Conservation (phyloP, 2,888 invertebrate species). For the Melanophora roralis region DNA sequence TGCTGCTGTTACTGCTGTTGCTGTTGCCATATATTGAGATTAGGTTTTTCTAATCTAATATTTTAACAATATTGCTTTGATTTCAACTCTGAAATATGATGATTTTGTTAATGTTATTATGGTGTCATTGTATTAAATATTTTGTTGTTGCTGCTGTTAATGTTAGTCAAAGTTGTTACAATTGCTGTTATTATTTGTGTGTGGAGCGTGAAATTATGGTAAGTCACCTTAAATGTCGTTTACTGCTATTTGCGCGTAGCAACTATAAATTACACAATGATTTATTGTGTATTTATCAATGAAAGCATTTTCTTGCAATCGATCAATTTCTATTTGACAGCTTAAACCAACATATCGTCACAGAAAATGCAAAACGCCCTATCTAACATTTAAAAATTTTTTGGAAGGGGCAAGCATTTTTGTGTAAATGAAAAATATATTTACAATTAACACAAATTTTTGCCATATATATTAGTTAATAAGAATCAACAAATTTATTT, state of each 20-base stretch:
- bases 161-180: conserved; percentile 42
- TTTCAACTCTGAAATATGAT: conserved; percentile 17
- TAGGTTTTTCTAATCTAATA: conserved; percentile 39
- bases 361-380: too few species aligned
- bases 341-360: conserved; percentile 53
- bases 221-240: conserved; percentile 64
- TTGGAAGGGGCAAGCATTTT: too few species aligned
- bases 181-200: conserved; percentile 24
- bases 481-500: too few species aligned
- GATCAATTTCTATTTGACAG: conserved; percentile 62
- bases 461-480: too few species aligned
- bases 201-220: conserved; percentile 69
- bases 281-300: conserved; percentile 68
- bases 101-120: conserved; percentile 28
- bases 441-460: too few species aligned
- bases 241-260: conserved; percentile 63
- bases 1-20: neutral
- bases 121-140: neutral
- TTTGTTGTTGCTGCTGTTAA: conserved; percentile 17
- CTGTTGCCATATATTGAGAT: conserved; percentile 17
- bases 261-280: conserved; percentile 70
- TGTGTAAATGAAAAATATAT: too few species aligned
- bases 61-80: conserved; percentile 19
- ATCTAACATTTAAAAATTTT: too few species aligned
- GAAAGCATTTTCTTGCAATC: conserved; percentile 63